phyloP scores from a whole-genome alignment of 2,113 vertebrate species.

The Mandrillus leucophaeus region DNA sequence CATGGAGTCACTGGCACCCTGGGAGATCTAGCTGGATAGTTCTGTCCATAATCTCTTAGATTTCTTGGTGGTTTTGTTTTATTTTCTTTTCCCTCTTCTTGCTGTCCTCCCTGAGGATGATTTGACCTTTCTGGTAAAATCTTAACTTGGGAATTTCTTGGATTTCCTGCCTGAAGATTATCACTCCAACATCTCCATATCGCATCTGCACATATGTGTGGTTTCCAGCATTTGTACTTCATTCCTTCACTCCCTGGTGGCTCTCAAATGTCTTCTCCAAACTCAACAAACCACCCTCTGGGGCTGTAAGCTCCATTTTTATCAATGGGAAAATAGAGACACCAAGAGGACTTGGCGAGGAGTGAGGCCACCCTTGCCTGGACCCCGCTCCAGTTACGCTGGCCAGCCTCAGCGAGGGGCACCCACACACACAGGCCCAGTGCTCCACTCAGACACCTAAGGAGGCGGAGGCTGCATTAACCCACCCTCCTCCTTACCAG shows the following conservation, averaged over 20 bases:
- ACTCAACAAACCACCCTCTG: neutral
- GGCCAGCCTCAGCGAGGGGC: neutral
- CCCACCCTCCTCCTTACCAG: neutral
- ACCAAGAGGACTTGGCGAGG: neutral
- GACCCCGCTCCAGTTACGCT: neutral
- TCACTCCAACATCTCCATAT: neutral
- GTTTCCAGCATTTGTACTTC: neutral
- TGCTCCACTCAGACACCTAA: neutral
- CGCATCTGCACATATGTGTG: rapidly evolving
- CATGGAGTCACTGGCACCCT: neutral
- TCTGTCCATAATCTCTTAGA: neutral
- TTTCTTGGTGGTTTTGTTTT: neutral
- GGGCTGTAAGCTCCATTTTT: neutral
- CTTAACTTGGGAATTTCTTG: neutral
- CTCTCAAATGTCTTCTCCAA: neutral
- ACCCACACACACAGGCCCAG: rapidly evolving
- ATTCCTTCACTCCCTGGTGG: neutral
- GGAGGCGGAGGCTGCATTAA: neutral
- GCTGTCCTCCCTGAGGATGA: neutral
- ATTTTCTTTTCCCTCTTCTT: neutral
- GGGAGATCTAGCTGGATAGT: neutral
- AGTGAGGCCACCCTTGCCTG: neutral
- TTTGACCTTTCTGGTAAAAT: neutral
- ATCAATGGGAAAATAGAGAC: neutral
- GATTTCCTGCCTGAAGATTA: neutral